phyloP scores from a whole-genome alignment of 2,113 vertebrate genomes.

The Oncorhynchus masou region DNA sequence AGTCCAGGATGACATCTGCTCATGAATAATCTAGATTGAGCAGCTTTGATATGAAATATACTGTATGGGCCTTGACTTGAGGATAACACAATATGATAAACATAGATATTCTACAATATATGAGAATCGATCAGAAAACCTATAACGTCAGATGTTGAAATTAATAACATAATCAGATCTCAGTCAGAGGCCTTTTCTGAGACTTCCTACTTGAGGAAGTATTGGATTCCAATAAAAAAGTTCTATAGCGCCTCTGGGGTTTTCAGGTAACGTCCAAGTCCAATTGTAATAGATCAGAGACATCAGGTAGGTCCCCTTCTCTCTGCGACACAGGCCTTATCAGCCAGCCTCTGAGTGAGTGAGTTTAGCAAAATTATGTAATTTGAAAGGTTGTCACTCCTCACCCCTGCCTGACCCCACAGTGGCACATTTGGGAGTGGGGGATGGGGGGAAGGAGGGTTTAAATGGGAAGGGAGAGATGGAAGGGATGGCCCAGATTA shows the following conservation, averaged over 20 bases:
- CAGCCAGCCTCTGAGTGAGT: conserved; percentile 62
- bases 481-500: background rate
- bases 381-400: conserved; percentile 73
- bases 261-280: conserved; percentile 64
- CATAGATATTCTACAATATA: background rate
- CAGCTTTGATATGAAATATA: background rate
- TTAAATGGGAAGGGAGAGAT: conserved; percentile 22
- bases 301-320: conserved; percentile 65
- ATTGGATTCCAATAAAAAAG: background rate
- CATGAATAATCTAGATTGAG: conserved; percentile 10
- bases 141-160: background rate
- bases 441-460: conserved; percentile 8
- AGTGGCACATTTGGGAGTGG: conserved; percentile 28
- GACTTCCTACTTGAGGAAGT: background rate
- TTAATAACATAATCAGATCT: background rate
- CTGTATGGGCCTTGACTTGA: background rate
- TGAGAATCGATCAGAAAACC: background rate
- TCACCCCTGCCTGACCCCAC: conserved; percentile 60
- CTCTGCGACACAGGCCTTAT: conserved; percentile 57
- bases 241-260: background rate
- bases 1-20: conserved; percentile 9
- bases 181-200: background rate
- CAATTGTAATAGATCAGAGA: conserved; percentile 70
- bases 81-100: background rate
- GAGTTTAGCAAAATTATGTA: conserved; percentile 73